Conservation (phyloP, 2,888 invertebrate genomes). For the Ypsolopha sequella region DNA sequence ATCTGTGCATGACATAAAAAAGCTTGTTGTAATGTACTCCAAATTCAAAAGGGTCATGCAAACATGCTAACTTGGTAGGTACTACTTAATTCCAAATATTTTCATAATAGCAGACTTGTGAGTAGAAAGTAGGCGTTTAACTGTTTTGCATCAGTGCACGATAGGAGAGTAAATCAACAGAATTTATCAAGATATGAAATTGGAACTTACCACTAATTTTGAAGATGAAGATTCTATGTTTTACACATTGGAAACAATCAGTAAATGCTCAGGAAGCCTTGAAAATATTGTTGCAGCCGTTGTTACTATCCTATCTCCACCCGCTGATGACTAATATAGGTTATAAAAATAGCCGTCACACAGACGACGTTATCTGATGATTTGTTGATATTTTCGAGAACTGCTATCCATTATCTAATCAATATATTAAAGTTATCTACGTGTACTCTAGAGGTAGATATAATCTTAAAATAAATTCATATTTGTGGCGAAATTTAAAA, state of each 20-base stretch:
- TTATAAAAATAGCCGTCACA: constrained; percentile 49
- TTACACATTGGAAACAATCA: background rate
- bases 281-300: background rate
- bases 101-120: background rate
- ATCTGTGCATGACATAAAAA: too few species aligned
- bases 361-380: constrained; percentile 6
- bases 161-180: background rate
- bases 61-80: too few species aligned
- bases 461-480: too few species aligned
- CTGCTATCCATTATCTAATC: background rate
- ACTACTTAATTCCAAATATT: too few species aligned
- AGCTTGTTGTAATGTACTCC: too few species aligned
- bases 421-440: background rate
- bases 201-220: too few species aligned
- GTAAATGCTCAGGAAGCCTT: background rate
- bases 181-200: background rate
- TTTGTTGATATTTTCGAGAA: background rate
- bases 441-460: too few species aligned
- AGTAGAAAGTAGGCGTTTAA: background rate
- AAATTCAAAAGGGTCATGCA: too few species aligned
- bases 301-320: constrained; percentile 18
- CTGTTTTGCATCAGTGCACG: background rate
- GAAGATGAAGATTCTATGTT: background rate
- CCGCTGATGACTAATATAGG: constrained; percentile 41
- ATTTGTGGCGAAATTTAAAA: too few species aligned